A percentile compares a stretch with the other conserved stretches of the same genome.
phyloP scores from a whole-genome alignment of 2,888 invertebrate genomes.

The Phaedon cochleariae region DNA sequence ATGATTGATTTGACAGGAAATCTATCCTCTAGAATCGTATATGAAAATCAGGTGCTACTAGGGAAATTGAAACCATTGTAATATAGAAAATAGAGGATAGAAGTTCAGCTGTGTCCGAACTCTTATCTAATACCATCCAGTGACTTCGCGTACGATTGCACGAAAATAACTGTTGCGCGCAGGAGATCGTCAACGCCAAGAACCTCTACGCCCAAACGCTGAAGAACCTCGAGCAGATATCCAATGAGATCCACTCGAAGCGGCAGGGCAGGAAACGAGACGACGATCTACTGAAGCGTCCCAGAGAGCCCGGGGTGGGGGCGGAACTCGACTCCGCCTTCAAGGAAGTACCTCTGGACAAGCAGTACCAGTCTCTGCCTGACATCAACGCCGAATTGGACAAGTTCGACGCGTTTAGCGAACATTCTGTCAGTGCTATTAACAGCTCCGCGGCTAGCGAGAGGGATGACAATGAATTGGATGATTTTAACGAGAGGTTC shows the following conservation, averaged over 20 bases:
- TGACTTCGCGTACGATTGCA: too few species aligned
- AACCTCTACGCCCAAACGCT: slow-evolving; percentile 82
- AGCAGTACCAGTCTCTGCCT: slow-evolving; percentile 55
- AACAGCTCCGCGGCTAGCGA: slow-evolving; percentile 65
- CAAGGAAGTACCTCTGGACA: too few species aligned
- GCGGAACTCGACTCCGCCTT: slow-evolving; percentile 65
- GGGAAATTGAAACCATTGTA: too few species aligned
- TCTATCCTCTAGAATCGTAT: too few species aligned
- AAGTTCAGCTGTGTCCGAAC: too few species aligned
- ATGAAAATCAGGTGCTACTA: too few species aligned
- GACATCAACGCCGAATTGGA: slow-evolving; percentile 68
- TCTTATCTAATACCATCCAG: too few species aligned
- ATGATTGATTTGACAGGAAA: too few species aligned
- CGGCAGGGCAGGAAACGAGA: slow-evolving; percentile 61
- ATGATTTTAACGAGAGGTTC: slow-evolving; percentile 62
- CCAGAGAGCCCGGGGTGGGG: slow-evolving; percentile 72
- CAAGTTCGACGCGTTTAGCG: slow-evolving; percentile 66
- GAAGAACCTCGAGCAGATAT: slow-evolving; percentile 86
- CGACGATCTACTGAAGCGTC: slow-evolving; percentile 64
- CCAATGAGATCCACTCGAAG: slow-evolving; percentile 86
- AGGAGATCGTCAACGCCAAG: slow-evolving; percentile 82
- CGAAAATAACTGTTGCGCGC: too few species aligned
- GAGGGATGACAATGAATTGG: slow-evolving; percentile 60
- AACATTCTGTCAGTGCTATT: too few species aligned
- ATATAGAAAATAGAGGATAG: too few species aligned